A percentile compares a stretch with the other conserved stretches of the same genome.
Evolutionary conservation across 92 coral and sea anemone species (phyloP).

Genomic region (Zoanthus gigantus): DNA sequence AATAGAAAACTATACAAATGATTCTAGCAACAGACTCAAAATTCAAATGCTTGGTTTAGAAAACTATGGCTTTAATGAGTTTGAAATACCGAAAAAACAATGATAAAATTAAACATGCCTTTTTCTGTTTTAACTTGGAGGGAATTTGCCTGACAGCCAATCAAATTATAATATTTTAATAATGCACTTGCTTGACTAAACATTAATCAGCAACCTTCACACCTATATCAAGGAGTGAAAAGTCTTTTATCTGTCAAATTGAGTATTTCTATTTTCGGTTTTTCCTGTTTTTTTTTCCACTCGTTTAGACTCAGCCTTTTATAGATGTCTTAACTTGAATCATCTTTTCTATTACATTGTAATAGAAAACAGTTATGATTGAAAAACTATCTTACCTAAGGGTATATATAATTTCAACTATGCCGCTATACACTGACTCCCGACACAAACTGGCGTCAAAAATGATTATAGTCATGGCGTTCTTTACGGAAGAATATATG

Average conservation of each 20-base stretch:
- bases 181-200: neutral
- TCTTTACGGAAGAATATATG: too few relatives aligned
- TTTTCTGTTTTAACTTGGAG: neutral
- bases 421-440: too few relatives aligned
- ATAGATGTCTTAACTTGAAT: too few relatives aligned
- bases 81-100: neutral
- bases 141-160: neutral
- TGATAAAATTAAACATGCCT: neutral
- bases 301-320: too few relatives aligned
- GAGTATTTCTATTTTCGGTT: neutral
- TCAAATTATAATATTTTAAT: neutral
- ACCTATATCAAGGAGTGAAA: neutral
- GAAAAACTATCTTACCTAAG: too few relatives aligned
- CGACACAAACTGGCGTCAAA: too few relatives aligned
- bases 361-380: too few relatives aligned
- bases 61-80: neutral
- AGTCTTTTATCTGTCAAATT: neutral
- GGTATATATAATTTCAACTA: too few relatives aligned
- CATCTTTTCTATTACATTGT: too few relatives aligned
- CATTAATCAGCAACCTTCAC: neutral
- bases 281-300: too few relatives aligned
- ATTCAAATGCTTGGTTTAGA: neutral
- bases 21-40: neutral
- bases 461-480: too few relatives aligned
- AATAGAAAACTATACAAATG: too few relatives aligned